These are phyloP conservation scores for Neodiprion fabricii DNA, from an alignment of 1,140 invertebrate genomes.

Conservation along the genomic window DNA sequence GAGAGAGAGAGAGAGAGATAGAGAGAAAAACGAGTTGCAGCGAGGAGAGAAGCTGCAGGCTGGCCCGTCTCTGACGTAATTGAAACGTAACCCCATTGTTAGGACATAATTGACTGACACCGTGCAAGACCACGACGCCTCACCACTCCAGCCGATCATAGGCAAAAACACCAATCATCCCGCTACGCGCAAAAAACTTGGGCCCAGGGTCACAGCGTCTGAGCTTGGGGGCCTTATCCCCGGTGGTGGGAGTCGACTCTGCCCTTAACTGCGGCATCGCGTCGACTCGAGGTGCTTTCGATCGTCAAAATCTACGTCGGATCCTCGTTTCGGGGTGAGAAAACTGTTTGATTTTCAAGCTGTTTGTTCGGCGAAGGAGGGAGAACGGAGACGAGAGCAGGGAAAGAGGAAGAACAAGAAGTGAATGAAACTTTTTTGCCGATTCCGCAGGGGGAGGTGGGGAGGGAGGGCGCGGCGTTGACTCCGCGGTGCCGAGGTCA, in stretches of 20 bases:
- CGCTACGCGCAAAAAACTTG: constrained; percentile 38
- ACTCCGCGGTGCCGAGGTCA: not conserved
- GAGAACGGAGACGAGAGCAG: too few species aligned
- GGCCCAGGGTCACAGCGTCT: too few species aligned
- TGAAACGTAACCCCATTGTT: constrained; percentile 60
- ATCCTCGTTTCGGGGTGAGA: too few species aligned
- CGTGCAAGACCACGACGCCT: constrained; percentile 36
- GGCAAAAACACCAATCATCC: constrained; percentile 49
- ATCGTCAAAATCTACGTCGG: too few species aligned
- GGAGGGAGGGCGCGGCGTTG: not conserved
- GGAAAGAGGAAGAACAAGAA: not conserved
- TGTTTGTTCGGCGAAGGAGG: too few species aligned
- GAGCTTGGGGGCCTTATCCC: too few species aligned
- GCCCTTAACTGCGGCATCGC: too few species aligned
- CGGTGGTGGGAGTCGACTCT: too few species aligned
- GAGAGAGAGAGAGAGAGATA: constrained; percentile 23
- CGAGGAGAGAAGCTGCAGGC: not conserved
- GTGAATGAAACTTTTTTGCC: not conserved
- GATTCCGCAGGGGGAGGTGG: not conserved
- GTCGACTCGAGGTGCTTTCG: too few species aligned
- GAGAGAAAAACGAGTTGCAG: constrained; percentile 10
- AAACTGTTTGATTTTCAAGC: too few species aligned
- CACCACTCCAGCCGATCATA: constrained; percentile 27
- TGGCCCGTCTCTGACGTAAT: constrained; percentile 42
- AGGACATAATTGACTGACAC: constrained; percentile 56